These are phyloP conservation scores for Setophaga kirtlandii DNA, from an alignment of 2,113 vertebrate genomes.

Conservation along the genomic window DNA sequence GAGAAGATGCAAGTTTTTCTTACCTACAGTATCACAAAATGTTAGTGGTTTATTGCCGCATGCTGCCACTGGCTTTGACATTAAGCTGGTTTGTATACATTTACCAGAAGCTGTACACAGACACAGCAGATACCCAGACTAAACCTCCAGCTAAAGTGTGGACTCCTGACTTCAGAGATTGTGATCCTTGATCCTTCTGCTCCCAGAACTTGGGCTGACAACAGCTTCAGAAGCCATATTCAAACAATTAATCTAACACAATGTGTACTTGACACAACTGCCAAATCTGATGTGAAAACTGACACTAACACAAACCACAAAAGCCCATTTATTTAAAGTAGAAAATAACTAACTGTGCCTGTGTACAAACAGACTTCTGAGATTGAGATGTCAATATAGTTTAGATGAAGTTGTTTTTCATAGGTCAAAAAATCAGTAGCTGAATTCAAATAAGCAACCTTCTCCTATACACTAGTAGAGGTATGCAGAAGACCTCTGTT, in stretches of 20 bases:
- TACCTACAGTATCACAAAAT: neutral
- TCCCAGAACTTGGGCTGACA: neutral
- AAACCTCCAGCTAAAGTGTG: neutral
- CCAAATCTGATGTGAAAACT: neutral
- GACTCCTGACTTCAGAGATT: neutral
- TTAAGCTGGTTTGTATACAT: neutral
- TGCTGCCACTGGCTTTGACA: neutral
- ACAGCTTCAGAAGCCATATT: neutral
- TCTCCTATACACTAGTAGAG: neutral
- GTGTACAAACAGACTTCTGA: neutral
- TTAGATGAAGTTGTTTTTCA: neutral
- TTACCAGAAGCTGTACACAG: neutral
- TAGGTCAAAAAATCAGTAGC: neutral
- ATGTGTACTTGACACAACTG: neutral
- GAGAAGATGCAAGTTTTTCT: neutral
- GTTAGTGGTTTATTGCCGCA: neutral
- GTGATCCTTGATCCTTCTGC: neutral
- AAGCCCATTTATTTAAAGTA: neutral
- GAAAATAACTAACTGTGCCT: neutral
- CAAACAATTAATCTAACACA: neutral
- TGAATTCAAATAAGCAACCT: neutral
- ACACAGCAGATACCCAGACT: neutral
- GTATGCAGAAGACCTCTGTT: neutral
- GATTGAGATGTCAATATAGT: neutral
- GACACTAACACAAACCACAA: neutral